Evolutionary conservation across 2,888 invertebrate species (phyloP).

Genomic region (Tenthredo distinguenda): DNA sequence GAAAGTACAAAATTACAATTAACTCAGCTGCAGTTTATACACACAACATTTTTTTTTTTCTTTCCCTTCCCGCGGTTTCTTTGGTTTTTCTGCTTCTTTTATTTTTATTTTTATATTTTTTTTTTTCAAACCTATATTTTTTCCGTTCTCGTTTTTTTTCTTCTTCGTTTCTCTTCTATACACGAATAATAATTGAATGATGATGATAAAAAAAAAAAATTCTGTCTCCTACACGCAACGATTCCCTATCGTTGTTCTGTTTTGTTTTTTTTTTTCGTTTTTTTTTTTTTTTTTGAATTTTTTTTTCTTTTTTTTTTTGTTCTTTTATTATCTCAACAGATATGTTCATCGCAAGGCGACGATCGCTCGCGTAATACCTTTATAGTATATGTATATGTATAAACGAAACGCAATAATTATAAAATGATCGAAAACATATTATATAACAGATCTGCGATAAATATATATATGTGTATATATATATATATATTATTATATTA

Average conservation of each 20-base stretch:
- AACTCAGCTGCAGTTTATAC: slow-evolving; percentile 17
- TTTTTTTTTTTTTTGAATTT: too few species aligned
- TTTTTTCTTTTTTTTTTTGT: too few species aligned
- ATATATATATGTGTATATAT: too few species aligned
- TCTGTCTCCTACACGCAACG: too few species aligned
- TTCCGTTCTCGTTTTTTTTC: not conserved
- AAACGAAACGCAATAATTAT: not conserved
- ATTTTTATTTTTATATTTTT: not conserved
- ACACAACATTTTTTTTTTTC: not conserved
- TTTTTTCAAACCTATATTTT: not conserved
- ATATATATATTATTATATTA: too few species aligned
- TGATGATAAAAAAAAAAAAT: too few species aligned
- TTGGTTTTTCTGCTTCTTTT: not conserved
- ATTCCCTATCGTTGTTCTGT: not conserved
- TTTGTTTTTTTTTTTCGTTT: too few species aligned
- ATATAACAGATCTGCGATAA: not conserved
- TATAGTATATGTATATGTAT: not conserved
- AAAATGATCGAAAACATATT: not conserved
- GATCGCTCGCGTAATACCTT: too few species aligned
- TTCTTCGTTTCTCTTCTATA: not conserved
- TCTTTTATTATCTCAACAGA: not conserved
- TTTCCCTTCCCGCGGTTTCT: not conserved
- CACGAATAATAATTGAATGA: too few species aligned
- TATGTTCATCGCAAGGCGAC: not conserved
- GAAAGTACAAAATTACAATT: slow-evolving; percentile 63